Evolutionary conservation across 1,140 invertebrate genomes (phyloP).

Genomic region (Cepaea nemoralis): DNA sequence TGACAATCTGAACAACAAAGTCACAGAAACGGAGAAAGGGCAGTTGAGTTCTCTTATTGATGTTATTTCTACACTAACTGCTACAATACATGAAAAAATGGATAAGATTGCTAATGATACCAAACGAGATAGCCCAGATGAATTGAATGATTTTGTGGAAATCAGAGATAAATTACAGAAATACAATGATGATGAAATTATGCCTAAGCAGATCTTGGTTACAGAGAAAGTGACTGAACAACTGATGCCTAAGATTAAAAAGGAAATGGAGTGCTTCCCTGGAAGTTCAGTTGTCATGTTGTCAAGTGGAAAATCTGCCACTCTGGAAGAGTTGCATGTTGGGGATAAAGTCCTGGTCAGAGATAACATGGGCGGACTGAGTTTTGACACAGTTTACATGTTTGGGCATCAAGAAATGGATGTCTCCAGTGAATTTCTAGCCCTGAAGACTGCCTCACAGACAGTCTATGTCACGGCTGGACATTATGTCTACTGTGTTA

Average conservation of each 20-base stretch:
- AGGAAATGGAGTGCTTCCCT: conserved; percentile 28
- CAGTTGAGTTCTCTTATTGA: conserved; percentile 27
- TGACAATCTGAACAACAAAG: conserved; percentile 26
- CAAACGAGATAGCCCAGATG: conserved; percentile 26
- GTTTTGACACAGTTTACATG: conserved; percentile 39
- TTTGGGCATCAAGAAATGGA: conserved; percentile 33
- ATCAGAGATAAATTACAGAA: background rate
- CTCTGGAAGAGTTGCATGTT: conserved; percentile 3
- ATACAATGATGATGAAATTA: conserved; percentile 8
- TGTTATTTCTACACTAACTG: conserved; percentile 24
- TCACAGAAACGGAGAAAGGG: conserved; percentile 18
- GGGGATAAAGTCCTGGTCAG: conserved; percentile 23
- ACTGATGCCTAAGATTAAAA: conserved; percentile 15
- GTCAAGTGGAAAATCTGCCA: background rate
- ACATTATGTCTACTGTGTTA: conserved; percentile 30
- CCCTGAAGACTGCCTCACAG: background rate
- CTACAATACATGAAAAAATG: conserved; percentile 31
- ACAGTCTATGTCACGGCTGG: conserved; percentile 3
- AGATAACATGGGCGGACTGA: background rate
- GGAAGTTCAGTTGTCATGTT: conserved; percentile 4
- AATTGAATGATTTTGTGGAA: background rate
- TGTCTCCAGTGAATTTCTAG: background rate
- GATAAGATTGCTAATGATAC: conserved; percentile 34
- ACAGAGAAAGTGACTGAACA: conserved; percentile 24
- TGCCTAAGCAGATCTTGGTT: background rate